These are phyloP conservation scores for Excalfactoria chinensis DNA, from an alignment of 2,113 vertebrate species.

Conservation along the genomic window DNA sequence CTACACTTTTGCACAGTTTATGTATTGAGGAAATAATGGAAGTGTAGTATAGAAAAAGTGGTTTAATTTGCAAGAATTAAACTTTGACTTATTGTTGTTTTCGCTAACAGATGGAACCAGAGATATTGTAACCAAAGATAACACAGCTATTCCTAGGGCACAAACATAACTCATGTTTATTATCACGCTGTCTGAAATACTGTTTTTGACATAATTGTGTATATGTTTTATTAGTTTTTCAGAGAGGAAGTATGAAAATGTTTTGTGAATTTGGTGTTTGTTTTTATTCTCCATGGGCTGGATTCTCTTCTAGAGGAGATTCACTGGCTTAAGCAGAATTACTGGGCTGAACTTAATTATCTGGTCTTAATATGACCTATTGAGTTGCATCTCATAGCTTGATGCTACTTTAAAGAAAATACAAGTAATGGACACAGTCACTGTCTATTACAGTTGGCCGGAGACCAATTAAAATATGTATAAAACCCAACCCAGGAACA, in stretches of 20 bases:
- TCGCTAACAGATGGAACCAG: not conserved
- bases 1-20: not conserved
- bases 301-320: not conserved
- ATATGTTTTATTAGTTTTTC: not conserved
- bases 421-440: not conserved
- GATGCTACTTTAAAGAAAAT: not conserved
- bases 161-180: not conserved
- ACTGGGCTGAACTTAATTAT: not conserved
- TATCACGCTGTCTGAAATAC: not conserved
- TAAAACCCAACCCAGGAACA: not conserved
- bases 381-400: not conserved
- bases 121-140: not conserved
- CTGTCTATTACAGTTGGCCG: not conserved
- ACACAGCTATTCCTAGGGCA: conserved; percentile 1
- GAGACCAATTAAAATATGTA: not conserved
- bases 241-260: not conserved
- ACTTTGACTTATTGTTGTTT: not conserved
- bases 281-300: not conserved
- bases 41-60: not conserved
- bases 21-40: not conserved
- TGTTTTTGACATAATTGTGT: not conserved
- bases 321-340: not conserved
- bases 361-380: not conserved
- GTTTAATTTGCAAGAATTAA: not conserved
- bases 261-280: not conserved